phyloP scores from a whole-genome alignment of 2,797 vertebrate genomes.

The Rhinichthys osculus region DNA sequence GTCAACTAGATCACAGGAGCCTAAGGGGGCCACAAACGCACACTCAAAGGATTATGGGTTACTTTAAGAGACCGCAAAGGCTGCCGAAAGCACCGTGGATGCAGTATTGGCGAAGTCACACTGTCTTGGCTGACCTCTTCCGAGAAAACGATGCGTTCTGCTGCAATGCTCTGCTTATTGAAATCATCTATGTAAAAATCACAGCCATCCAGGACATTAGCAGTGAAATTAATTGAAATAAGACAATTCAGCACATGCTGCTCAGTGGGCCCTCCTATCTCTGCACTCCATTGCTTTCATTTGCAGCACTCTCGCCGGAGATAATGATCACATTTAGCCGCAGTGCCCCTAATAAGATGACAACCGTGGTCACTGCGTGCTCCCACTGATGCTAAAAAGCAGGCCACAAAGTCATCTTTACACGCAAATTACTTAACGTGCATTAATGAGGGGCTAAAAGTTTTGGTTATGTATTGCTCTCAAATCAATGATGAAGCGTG shows the following conservation, averaged over 20 bases:
- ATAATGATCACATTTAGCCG: constrained; percentile 70
- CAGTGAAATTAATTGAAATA: constrained; percentile 75
- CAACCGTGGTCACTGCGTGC: constrained; percentile 59
- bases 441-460: constrained; percentile 46
- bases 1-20: constrained; percentile 41
- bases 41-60: constrained; percentile 44
- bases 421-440: constrained; percentile 45
- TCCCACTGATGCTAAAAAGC: constrained; percentile 59
- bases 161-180: constrained; percentile 70
- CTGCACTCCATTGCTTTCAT: constrained; percentile 69
- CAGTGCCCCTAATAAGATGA: constrained; percentile 68
- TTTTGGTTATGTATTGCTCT: constrained; percentile 43
- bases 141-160: constrained; percentile 64
- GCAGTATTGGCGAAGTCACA: constrained; percentile 32
- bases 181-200: constrained; percentile 70
- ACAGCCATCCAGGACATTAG: constrained; percentile 70
- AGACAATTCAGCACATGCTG: constrained; percentile 73
- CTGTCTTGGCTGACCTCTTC: constrained; percentile 58
- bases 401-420: constrained; percentile 59
- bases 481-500: constrained; percentile 28
- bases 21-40: constrained; percentile 47
- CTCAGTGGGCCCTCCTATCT: constrained; percentile 65
- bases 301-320: constrained; percentile 60
- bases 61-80: constrained; percentile 42
- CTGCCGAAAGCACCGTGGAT: constrained; percentile 17